Base-by-base conservation (phyloP, 2,797 vertebrate genomes). In the Sebastolobus altivelis region DNA sequence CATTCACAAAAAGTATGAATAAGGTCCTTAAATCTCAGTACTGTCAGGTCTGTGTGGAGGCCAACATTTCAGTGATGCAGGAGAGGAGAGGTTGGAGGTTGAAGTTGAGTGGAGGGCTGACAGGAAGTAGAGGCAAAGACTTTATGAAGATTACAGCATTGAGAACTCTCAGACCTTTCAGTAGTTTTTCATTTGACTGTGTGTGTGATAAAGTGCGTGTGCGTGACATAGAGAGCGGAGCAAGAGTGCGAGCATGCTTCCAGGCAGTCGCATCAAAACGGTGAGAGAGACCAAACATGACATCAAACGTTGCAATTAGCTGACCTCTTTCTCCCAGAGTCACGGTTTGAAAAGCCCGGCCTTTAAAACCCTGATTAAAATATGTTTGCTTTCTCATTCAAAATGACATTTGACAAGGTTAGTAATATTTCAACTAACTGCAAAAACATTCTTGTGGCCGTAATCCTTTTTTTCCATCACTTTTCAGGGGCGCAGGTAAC, bases 21-120 rank as follows among this genome's bases (percentile, higher is more conserved):
- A 77, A 10, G 59, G 77, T 72, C 11, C 25, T 76, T 54, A 63
- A 62, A 59, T 79, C 76, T 78, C 29, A 65, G 59, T 91, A 88
- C 92, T 94, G 96, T 96, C 94, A 95, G 93, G 94, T 90, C 93
- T 93, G 94, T 94, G 95, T 91, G 92, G 95, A 94, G 94, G 94
- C 94, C 95, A 96, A 96, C 95, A 96, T 95, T 94, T 95, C 89
- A 87, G 91, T 96, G 97, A 98, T 96, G 93, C 95, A 97, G 96
- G 94, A 92, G 11, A 92, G 90, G 88, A 94, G 92, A 96, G 96
- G 97, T 97, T 94, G 95, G 92, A 97, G 97, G 97, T 97, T 95
- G 96, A 96, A 98, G 97, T 97, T 97, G 96, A 98, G 93, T 95
- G 89, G 84, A 94, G 93, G 97, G 96, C 93, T 95, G 96, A 95